A percentile compares a stretch with the other conserved stretches of the same genome.
phyloP scores from a whole-genome alignment of 92 coral and sea anemone genomes.

The Parazoanthus atlanticus region DNA sequence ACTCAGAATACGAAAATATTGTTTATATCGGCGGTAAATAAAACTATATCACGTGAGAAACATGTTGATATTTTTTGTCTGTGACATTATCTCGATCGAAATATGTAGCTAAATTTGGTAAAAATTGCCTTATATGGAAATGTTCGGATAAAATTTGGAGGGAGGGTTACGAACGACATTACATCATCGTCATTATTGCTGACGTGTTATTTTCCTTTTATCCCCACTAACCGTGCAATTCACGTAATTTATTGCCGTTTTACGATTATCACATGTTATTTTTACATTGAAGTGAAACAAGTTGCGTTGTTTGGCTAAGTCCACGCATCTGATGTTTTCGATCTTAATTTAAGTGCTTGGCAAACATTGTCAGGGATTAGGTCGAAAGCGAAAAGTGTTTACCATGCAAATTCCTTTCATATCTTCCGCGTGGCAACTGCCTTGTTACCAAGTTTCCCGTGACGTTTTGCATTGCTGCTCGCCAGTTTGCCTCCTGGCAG shows the following conservation, averaged over 20 bases:
- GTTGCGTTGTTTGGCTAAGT: no score
- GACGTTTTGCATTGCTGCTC: no score
- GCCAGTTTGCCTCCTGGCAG: no score
- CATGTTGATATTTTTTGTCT: conserved; percentile 21
- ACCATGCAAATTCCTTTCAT: not conserved
- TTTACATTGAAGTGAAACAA: no score
- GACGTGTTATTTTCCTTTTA: not conserved
- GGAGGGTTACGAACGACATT: not conserved
- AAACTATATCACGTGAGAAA: conserved; percentile 39
- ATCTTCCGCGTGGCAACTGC: not conserved
- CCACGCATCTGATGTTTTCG: no score
- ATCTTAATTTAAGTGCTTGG: not conserved
- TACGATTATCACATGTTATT: no score
- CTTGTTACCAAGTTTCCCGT: not conserved
- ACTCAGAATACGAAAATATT: conserved; percentile 14
- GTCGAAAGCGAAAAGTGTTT: not conserved
- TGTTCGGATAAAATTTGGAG: not conserved
- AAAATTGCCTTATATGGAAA: conserved; percentile 37
- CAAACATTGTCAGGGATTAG: not conserved
- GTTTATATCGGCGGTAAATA: conserved; percentile 28
- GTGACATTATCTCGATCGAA: conserved; percentile 7
- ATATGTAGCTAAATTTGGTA: conserved; percentile 30
- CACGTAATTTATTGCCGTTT: no score
- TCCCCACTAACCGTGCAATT: not conserved
- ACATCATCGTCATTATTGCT: not conserved